A percentile compares a stretch with the other conserved stretches of the same genome.
These are phyloP conservation scores for Sylvietta virens DNA, from an alignment of 2,113 vertebrate genomes.

Conservation along the genomic window DNA sequence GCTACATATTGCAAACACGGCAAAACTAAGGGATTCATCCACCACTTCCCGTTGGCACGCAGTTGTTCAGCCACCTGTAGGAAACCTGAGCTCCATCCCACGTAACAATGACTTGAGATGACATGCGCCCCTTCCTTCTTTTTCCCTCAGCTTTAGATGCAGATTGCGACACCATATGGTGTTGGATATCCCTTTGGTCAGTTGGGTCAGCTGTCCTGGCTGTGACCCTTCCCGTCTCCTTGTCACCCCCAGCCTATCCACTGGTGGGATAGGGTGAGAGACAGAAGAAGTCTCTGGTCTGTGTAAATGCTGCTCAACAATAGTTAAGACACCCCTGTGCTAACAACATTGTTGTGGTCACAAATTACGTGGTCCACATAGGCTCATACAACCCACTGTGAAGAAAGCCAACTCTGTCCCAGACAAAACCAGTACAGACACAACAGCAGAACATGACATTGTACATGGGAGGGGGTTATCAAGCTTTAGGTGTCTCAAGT, in stretches of 20 bases:
- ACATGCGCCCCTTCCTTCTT: background rate
- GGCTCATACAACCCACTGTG: fast-evolving
- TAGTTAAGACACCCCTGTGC: background rate
- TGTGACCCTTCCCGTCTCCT: background rate
- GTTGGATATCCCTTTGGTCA: background rate
- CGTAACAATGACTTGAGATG: background rate
- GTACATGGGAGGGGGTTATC: background rate
- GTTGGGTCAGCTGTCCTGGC: background rate
- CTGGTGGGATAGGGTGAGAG: background rate
- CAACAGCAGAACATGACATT: background rate
- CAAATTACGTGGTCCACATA: background rate
- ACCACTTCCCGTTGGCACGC: fast-evolving
- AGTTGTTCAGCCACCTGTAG: background rate
- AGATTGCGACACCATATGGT: background rate
- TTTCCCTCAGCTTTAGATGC: background rate
- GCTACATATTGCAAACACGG: fast-evolving
- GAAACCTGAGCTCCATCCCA: fast-evolving
- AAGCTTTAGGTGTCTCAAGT: background rate
- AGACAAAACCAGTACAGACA: background rate
- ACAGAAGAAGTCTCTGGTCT: background rate
- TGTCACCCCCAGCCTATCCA: background rate
- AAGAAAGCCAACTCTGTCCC: background rate
- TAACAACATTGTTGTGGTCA: background rate
- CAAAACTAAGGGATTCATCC: background rate
- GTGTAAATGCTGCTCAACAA: background rate